Conservation (phyloP, 1,140 invertebrate genomes). For the Cotesia typhae region DNA sequence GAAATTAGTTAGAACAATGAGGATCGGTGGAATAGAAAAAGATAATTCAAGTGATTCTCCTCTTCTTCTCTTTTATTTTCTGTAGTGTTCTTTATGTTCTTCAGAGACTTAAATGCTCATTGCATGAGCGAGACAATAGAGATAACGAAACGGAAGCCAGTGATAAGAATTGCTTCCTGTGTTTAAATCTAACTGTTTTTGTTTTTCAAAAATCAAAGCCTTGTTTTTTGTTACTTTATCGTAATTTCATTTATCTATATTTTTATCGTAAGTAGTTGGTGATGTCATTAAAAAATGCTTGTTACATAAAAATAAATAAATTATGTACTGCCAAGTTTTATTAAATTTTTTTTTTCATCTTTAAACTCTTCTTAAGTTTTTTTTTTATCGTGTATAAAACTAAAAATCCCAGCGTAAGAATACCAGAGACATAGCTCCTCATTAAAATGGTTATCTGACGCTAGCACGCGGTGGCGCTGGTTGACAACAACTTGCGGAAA, state of each 20-base stretch:
- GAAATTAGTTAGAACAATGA: constrained; percentile 10
- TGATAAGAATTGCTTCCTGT: constrained; percentile 41
- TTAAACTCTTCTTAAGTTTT: constrained; percentile 5
- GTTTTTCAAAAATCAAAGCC: neutral
- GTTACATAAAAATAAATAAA: too few species aligned
- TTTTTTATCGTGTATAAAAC: too few species aligned
- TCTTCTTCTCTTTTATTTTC: too few species aligned
- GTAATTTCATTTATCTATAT: neutral
- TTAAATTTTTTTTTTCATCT: neutral
- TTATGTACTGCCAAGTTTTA: too few species aligned
- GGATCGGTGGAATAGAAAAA: neutral
- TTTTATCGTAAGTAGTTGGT: too few species aligned
- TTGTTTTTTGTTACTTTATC: neutral
- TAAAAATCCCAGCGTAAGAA: too few species aligned
- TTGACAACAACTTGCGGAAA: too few species aligned
- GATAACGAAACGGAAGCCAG: neutral
- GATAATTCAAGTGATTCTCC: neutral
- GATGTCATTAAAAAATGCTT: too few species aligned
- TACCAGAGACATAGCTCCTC: neutral
- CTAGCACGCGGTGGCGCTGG: too few species aligned
- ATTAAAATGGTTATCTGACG: constrained; percentile 1
- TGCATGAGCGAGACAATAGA: constrained; percentile 25
- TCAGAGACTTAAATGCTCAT: constrained; percentile 9
- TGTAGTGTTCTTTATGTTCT: too few species aligned
- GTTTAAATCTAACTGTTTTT: constrained; percentile 7